Conservation (phyloP, 1,140 invertebrate genomes). For the Ericerus pela region DNA sequence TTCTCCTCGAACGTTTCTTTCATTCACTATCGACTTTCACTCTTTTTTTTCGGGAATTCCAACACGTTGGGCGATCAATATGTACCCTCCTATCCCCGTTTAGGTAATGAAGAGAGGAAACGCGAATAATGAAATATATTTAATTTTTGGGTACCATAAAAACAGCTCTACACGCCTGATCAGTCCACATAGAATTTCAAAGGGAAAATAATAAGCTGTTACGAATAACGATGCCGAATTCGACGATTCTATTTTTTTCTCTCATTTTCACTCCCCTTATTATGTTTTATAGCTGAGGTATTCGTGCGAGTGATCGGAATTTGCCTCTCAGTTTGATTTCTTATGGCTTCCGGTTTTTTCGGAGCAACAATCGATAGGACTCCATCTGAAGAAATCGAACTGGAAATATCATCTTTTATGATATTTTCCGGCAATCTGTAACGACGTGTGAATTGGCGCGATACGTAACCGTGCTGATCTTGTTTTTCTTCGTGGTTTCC, state of each 20-base stretch:
- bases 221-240: too few species aligned
- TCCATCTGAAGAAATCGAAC: slow-evolving; percentile 45
- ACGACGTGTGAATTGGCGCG: slow-evolving; percentile 44
- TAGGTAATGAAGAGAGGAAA: too few species aligned
- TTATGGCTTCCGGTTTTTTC: slow-evolving; percentile 25
- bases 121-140: too few species aligned
- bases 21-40: too few species aligned
- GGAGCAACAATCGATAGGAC: slow-evolving; percentile 44
- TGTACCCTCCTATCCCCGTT: too few species aligned
- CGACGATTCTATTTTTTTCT: background rate
- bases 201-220: too few species aligned
- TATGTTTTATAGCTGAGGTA: background rate
- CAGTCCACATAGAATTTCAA: too few species aligned
- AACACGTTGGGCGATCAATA: too few species aligned
- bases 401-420: slow-evolving; percentile 40
- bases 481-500: slow-evolving; percentile 51
- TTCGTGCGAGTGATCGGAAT: background rate
- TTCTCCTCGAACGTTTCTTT: too few species aligned
- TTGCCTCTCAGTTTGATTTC: background rate
- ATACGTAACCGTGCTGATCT: slow-evolving; percentile 45
- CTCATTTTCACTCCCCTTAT: background rate
- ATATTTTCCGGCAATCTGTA: slow-evolving; percentile 46
- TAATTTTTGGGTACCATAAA: too few species aligned
- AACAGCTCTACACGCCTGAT: too few species aligned
- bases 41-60: too few species aligned